Percentiles rank a stretch among this genome's conserved stretches.
These are phyloP conservation scores for Huso huso DNA, from an alignment of 2,797 vertebrate species.

Conservation along the genomic window DNA sequence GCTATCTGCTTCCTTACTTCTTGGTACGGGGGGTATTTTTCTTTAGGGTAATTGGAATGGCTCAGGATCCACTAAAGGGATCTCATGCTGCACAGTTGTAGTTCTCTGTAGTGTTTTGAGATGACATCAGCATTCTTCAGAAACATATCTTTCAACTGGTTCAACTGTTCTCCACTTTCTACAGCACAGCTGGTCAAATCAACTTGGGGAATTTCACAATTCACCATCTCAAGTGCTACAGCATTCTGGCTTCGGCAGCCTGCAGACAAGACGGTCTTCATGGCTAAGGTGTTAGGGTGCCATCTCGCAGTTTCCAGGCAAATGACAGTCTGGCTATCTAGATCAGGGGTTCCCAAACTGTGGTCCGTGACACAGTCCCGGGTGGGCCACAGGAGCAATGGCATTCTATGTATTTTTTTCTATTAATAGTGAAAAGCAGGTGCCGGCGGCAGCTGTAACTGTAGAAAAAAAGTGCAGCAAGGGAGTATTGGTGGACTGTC, in stretches of 20 bases:
- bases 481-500: not conserved
- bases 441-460: not conserved
- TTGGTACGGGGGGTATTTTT: constrained; percentile 28
- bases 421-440: too few relatives aligned
- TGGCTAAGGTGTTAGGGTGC: too few relatives aligned
- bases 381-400: too few relatives aligned
- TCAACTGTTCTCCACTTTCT: constrained; percentile 11
- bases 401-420: too few relatives aligned
- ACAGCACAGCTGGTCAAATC: constrained; percentile 12
- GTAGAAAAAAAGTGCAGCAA: not conserved
- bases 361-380: constrained; percentile 1
- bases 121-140: constrained; percentile 22
- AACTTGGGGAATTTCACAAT: too few relatives aligned
- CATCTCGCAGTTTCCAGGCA: too few relatives aligned
- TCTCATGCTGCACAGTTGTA: constrained; percentile 26
- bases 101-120: constrained; percentile 17
- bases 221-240: not conserved
- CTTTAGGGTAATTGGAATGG: constrained; percentile 22
- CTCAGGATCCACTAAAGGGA: constrained; percentile 22
- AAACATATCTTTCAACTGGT: constrained; percentile 13
- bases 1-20: constrained; percentile 20
- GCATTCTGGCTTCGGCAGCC: too few relatives aligned
- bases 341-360: constrained; percentile 10
- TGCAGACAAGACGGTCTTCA: too few relatives aligned
- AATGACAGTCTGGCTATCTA: not conserved